These are phyloP conservation scores for Pocillopora grandis DNA, from an alignment of 92 coral and sea anemone genomes.

Conservation along the genomic window DNA sequence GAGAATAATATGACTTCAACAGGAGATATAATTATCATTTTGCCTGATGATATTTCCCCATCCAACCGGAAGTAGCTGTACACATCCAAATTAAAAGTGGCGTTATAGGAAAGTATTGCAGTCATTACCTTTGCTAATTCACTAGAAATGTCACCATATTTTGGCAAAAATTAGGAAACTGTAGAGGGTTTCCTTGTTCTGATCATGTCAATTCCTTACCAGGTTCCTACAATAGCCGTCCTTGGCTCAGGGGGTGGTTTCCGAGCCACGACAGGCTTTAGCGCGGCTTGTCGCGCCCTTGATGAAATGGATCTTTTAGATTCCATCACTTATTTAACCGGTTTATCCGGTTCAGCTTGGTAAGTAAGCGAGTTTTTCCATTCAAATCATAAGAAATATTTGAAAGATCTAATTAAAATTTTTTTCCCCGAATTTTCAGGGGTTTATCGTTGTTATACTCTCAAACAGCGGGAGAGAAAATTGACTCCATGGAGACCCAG, in stretches of 20 bases:
- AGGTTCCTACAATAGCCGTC: slow-evolving; percentile 69
- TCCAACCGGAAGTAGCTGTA: too few relatives aligned
- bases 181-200: too few relatives aligned
- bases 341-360: slow-evolving; percentile 71
- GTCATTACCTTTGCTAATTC: too few relatives aligned
- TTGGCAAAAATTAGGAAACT: too few relatives aligned
- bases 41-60: too few relatives aligned
- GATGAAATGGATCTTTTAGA: slow-evolving; percentile 51
- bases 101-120: too few relatives aligned
- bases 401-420: too few relatives aligned
- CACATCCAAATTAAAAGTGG: too few relatives aligned
- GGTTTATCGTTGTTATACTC: slow-evolving; percentile 53
- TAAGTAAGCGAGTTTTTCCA: slow-evolving; percentile 18
- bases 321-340: slow-evolving; percentile 55
- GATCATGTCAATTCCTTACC: background rate
- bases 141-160: too few relatives aligned
- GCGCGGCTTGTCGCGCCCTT: slow-evolving; percentile 57
- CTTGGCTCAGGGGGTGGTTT: slow-evolving; percentile 76
- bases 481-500: slow-evolving; percentile 37
- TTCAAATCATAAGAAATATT: background rate
- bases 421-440: slow-evolving; percentile 21
- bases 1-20: too few relatives aligned
- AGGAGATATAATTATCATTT: too few relatives aligned
- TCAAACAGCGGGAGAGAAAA: slow-evolving; percentile 35
- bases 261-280: slow-evolving; percentile 61